Percentiles rank a stretch among this genome's conserved stretches.
Conservation (phyloP, 2,113 vertebrate species). For the Benitochromis conjunctus region DNA sequence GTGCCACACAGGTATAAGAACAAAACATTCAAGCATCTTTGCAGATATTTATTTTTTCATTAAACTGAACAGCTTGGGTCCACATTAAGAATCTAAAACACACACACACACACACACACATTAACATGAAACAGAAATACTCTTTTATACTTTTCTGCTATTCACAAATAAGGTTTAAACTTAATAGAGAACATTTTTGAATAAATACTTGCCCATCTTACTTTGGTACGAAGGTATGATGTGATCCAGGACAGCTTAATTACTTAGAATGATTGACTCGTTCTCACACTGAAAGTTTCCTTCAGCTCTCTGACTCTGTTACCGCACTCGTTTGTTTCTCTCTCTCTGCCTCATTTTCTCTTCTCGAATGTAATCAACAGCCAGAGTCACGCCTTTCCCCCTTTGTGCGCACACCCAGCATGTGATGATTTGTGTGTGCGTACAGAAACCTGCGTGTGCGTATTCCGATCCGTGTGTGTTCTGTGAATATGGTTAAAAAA, state of each 20-base stretch:
- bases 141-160: neutral
- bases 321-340: neutral
- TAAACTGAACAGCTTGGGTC: fast-evolving
- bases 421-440: neutral
- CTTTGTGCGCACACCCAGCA: neutral
- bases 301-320: neutral
- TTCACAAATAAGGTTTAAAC: neutral
- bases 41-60: neutral
- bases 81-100: neutral
- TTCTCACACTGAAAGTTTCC: neutral
- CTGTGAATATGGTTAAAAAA: neutral
- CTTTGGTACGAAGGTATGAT: neutral
- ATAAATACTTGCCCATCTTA: neutral
- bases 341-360: neutral
- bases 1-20: fast-evolving
- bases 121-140: neutral
- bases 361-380: conserved; percentile 35
- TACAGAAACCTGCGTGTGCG: neutral
- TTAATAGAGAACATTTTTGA: neutral
- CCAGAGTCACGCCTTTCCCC: conserved; percentile 49
- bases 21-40: neutral
- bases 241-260: neutral
- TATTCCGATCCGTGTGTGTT: neutral
- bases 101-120: neutral
- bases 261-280: neutral